A percentile compares a stretch with the other conserved stretches of the same genome.
phyloP scores from a whole-genome alignment of 2,113 vertebrate species.

The Mirounga angustirostris region DNA sequence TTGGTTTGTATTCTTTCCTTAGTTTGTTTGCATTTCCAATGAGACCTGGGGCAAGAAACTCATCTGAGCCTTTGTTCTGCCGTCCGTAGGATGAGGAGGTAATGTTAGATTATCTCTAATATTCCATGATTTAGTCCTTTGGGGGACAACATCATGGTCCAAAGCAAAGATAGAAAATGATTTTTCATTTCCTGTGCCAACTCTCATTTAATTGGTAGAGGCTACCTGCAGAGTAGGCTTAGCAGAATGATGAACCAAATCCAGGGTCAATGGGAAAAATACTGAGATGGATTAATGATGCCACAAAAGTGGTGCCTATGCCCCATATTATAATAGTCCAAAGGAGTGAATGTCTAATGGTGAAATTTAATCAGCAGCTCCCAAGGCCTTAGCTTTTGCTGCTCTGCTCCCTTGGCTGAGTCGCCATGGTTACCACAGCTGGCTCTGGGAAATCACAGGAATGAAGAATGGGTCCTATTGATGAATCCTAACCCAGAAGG shows the following conservation, averaged over 20 bases:
- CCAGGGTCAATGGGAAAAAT: neutral
- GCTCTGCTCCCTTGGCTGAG: constrained; percentile 50
- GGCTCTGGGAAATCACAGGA: constrained; percentile 48
- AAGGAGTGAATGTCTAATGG: constrained; percentile 64
- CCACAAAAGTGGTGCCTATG: neutral
- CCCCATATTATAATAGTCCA: neutral
- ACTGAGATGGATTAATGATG: neutral
- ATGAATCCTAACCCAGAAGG: constrained; percentile 54
- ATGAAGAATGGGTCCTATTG: constrained; percentile 83
- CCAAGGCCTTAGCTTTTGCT: constrained; percentile 4
- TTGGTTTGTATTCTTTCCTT: neutral
- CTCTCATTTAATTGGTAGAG: neutral
- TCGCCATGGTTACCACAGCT: constrained; percentile 64
- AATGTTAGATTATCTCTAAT: neutral
- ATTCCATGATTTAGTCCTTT: neutral
- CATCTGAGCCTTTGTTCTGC: neutral
- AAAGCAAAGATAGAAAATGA: constrained; percentile 26
- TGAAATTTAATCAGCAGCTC: constrained; percentile 57
- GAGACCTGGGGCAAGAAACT: neutral
- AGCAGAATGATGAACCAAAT: neutral
- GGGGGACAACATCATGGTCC: neutral
- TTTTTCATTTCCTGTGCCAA: neutral
- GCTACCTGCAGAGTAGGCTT: neutral
- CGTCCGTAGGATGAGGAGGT: neutral
- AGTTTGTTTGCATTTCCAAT: constrained; percentile 8